phyloP scores from a whole-genome alignment of 2,113 vertebrate species.

The Notarius lentiginosus region DNA sequence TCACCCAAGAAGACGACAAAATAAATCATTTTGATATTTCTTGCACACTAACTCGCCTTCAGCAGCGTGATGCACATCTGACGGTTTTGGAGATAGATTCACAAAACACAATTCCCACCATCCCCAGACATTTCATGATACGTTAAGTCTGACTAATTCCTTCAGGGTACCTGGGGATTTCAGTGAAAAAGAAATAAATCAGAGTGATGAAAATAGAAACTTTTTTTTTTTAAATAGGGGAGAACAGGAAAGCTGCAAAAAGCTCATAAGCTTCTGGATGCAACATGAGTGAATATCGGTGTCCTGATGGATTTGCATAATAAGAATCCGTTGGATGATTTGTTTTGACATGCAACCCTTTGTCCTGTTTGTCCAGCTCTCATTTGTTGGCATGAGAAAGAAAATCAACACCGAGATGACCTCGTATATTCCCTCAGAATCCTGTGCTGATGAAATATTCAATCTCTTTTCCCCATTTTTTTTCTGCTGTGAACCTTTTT shows the following conservation, averaged over 20 bases:
- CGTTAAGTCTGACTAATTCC: constrained; percentile 59
- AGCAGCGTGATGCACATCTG: constrained; percentile 20
- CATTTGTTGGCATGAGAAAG: constrained; percentile 32
- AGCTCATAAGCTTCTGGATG: constrained; percentile 37
- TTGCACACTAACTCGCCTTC: constrained; percentile 1
- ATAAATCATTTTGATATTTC: background rate
- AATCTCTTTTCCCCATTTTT: constrained; percentile 27
- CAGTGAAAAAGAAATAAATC: constrained; percentile 27
- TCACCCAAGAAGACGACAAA: background rate
- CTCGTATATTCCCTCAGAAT: constrained; percentile 35
- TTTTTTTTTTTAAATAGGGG: constrained; percentile 23
- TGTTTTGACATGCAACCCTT: constrained; percentile 28
- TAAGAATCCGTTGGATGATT: constrained; percentile 52
- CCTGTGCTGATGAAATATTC: constrained; percentile 47
- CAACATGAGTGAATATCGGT: constrained; percentile 34
- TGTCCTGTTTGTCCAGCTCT: constrained; percentile 27
- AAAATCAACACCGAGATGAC: constrained; percentile 29
- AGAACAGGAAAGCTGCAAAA: constrained; percentile 13
- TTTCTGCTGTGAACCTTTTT: background rate
- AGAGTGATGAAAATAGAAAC: constrained; percentile 44
- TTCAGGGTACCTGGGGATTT: constrained; percentile 48
- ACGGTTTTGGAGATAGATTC: constrained; percentile 10
- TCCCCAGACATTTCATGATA: constrained; percentile 52
- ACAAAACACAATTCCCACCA: constrained; percentile 32
- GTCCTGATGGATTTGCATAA: constrained; percentile 48